Evolutionary conservation across 2,113 vertebrate species (phyloP).

Genomic region (Cynoglossus semilaevis): DNA sequence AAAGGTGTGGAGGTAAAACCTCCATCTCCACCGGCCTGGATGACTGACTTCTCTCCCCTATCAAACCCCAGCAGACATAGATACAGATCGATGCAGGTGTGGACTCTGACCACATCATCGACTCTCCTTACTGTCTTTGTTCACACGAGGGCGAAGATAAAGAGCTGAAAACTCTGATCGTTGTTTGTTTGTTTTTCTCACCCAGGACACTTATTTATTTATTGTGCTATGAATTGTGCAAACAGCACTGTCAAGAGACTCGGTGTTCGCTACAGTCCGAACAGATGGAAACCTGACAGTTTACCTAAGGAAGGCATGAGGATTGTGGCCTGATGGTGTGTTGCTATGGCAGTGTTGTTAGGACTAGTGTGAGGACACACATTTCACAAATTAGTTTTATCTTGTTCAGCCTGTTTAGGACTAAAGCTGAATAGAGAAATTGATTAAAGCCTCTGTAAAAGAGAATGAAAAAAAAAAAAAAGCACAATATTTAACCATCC

Average conservation of each 20-base stretch:
- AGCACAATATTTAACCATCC: no score
- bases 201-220: not conserved
- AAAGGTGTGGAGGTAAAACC: not conserved
- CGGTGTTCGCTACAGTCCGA: no score
- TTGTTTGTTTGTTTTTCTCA: not conserved
- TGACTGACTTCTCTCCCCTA: conserved; percentile 4
- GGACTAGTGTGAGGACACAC: conserved; percentile 7
- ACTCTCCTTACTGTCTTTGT: conserved; percentile 20
- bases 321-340: no score
- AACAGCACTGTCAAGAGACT: no score
- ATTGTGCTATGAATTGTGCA: no score
- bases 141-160: conserved; percentile 15
- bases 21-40: conserved; percentile 41
- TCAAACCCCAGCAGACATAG: conserved; percentile 7
- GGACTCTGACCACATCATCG: conserved; percentile 17
- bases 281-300: no score
- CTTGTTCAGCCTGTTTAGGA: no score
- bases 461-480: no score
- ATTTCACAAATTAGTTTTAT: not conserved
- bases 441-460: no score
- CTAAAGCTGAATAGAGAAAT: no score
- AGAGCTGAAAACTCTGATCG: conserved; percentile 4
- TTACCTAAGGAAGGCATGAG: no score
- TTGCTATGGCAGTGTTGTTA: no score
- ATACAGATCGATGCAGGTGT: conserved; percentile 9